Percentiles rank a stretch among this genome's conserved stretches.
phyloP scores from a whole-genome alignment of 2,797 vertebrate species.

The Hozukius guyotensis region DNA sequence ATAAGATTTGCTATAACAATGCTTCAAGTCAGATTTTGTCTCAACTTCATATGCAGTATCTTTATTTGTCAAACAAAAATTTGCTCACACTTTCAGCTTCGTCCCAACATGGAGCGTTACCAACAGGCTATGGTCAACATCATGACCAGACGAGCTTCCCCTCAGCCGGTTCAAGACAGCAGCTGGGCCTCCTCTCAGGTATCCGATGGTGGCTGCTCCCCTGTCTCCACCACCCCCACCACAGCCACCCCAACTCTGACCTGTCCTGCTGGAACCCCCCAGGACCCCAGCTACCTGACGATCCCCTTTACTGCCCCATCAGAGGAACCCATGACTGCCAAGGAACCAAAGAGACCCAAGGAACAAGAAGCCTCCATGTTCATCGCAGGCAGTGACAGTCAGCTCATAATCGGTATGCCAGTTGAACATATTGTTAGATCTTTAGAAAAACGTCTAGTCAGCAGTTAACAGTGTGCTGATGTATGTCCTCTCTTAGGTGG shows the following conservation, averaged over 20 bases:
- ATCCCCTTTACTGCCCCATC: conserved; percentile 57
- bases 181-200: conserved; percentile 36
- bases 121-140: conserved; percentile 87
- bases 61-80: background rate
- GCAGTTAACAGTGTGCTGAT: background rate
- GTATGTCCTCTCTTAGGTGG: conserved; percentile 78
- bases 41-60: background rate
- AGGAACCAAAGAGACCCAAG: conserved; percentile 76
- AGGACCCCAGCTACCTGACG: conserved; percentile 69
- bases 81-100: conserved; percentile 76
- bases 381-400: conserved; percentile 80
- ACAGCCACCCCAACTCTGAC: conserved; percentile 14
- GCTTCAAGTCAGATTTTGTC: background rate
- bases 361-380: conserved; percentile 82
- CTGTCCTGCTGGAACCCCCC: conserved; percentile 56
- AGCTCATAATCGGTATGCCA: conserved; percentile 84
- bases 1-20: background rate
- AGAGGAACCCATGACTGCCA: conserved; percentile 42
- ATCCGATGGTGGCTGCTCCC: conserved; percentile 35
- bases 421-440: background rate
- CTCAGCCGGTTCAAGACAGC: conserved; percentile 39
- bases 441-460: background rate
- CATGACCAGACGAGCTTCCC: conserved; percentile 69
- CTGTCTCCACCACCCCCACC: conserved; percentile 12
- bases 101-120: conserved; percentile 85